A percentile compares a stretch with the other conserved stretches of the same genome.
Evolutionary conservation across 2,113 vertebrate species (phyloP).

Genomic region (Pelecanoides urinatrix): DNA sequence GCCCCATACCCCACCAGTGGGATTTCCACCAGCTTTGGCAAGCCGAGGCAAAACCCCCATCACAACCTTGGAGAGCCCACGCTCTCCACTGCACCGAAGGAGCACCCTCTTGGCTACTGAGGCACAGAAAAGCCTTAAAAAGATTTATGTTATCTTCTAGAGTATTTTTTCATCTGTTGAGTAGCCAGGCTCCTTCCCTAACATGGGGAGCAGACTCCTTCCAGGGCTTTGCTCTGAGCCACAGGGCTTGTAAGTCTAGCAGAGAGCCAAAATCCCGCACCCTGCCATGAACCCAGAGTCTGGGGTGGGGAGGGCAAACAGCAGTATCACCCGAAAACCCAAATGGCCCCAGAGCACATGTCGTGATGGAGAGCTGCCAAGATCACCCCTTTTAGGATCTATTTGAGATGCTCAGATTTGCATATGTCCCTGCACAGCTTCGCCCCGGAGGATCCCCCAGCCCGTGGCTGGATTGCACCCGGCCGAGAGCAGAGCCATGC

Average conservation of each 20-base stretch:
- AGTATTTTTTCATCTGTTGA: background rate
- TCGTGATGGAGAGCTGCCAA: fast-evolving
- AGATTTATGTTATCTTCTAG: background rate
- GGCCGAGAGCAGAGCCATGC: background rate
- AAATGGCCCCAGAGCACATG: fast-evolving
- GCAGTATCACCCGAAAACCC: background rate
- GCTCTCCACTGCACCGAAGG: background rate
- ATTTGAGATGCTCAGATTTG: background rate
- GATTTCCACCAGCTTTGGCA: background rate
- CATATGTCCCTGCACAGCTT: background rate
- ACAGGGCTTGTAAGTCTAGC: background rate
- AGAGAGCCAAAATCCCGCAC: background rate
- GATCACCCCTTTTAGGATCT: background rate
- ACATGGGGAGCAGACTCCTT: fast-evolving
- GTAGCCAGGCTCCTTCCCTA: background rate
- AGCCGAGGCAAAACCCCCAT: background rate
- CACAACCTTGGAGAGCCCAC: background rate
- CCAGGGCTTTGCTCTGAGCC: background rate
- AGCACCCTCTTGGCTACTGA: background rate
- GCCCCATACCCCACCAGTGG: background rate
- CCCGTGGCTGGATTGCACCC: fast-evolving
- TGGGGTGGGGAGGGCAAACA: background rate
- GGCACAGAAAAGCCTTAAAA: background rate
- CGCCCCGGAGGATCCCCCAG: background rate
- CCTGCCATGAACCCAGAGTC: background rate